Conservation (phyloP, 1,140 invertebrate species). For the Mamestra configurata region DNA sequence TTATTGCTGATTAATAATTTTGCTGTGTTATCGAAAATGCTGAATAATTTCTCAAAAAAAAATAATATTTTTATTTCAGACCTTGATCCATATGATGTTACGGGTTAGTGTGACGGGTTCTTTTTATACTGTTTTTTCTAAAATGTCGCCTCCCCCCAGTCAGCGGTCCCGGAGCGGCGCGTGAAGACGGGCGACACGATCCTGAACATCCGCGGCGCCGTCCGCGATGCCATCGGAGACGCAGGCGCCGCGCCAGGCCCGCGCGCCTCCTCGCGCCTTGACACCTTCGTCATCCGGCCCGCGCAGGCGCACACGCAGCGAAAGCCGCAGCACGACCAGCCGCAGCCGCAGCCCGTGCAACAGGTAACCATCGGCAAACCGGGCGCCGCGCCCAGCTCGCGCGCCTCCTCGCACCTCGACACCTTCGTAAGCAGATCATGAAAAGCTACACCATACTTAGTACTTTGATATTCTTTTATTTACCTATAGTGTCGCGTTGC, state of each 20-base stretch:
- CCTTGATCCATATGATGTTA: too few relatives aligned
- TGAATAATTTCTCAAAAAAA: too few relatives aligned
- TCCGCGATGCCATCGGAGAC: slow-evolving; percentile 81
- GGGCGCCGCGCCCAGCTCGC: too few relatives aligned
- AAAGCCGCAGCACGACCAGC: slow-evolving; percentile 65
- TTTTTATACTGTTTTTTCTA: neutral
- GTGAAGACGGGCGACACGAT: slow-evolving; percentile 83
- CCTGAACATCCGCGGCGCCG: slow-evolving; percentile 81
- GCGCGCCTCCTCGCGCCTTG: slow-evolving; percentile 75
- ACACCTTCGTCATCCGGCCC: slow-evolving; percentile 80
- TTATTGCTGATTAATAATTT: too few relatives aligned
- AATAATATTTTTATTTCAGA: too few relatives aligned
- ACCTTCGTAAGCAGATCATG: too few relatives aligned
- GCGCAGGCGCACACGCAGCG: slow-evolving; percentile 56
- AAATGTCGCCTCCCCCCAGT: neutral
- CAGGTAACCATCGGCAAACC: slow-evolving; percentile 13
- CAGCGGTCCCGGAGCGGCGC: slow-evolving; percentile 57
- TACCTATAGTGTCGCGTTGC: too few relatives aligned
- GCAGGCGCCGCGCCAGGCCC: slow-evolving; percentile 78
- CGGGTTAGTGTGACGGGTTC: too few relatives aligned
- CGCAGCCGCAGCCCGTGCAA: slow-evolving; percentile 52
- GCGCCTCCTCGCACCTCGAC: too few relatives aligned
- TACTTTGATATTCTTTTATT: too few relatives aligned
- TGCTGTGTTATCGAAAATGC: too few relatives aligned
- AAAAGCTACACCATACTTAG: too few relatives aligned